These are phyloP conservation scores for Gallirallus australis DNA, from an alignment of 2,797 vertebrate genomes.

Conservation along the genomic window DNA sequence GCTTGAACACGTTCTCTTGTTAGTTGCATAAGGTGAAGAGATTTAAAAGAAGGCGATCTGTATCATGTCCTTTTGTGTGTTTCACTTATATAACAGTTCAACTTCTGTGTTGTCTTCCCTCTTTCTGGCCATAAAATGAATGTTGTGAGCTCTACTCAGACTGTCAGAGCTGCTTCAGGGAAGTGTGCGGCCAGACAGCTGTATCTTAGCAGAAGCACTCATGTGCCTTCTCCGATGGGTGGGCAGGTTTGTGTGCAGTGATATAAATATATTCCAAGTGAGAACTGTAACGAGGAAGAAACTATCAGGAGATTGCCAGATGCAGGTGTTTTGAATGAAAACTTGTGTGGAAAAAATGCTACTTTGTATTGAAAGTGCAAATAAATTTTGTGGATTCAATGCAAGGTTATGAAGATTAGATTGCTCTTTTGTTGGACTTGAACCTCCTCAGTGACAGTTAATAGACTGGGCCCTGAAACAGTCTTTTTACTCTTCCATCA, in stretches of 20 bases:
- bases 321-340: not conserved
- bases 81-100: not conserved
- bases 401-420: not conserved
- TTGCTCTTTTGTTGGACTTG: not conserved
- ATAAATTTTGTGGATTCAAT: not conserved
- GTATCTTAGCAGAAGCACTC: not conserved
- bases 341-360: not conserved
- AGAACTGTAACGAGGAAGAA: not conserved
- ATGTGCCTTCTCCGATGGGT: not conserved
- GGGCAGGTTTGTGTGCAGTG: not conserved
- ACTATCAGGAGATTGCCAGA: not conserved
- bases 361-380: not conserved
- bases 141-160: not conserved
- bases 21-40: not conserved
- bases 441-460: not conserved
- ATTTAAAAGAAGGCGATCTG: not conserved
- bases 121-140: not conserved
- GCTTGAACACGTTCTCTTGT: not conserved
- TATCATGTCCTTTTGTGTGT: not conserved
- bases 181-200: not conserved
- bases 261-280: not conserved
- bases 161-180: not conserved
- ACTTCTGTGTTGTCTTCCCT: not conserved
- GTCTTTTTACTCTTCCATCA: not conserved
- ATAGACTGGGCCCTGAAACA: not conserved